A percentile compares a stretch with the other conserved stretches of the same genome.
phyloP scores from a whole-genome alignment of 2,113 vertebrate genomes.

The Passer montanus region DNA sequence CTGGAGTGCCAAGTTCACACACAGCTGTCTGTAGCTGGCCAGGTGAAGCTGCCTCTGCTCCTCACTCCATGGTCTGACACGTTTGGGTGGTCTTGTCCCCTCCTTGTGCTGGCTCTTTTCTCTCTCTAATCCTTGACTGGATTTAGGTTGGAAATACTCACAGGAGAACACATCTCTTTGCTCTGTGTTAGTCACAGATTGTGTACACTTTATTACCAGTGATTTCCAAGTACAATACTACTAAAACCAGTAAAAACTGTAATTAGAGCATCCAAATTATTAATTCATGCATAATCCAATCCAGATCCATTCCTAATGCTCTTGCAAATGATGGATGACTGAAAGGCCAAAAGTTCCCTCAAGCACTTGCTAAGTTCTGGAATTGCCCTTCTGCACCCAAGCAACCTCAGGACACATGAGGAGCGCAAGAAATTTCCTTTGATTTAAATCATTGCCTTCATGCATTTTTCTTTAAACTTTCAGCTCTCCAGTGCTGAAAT shows the following conservation, averaged over 20 bases:
- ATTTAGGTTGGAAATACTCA: neutral
- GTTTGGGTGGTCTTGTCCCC: neutral
- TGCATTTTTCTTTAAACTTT: neutral
- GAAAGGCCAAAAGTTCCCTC: slow-evolving; percentile 6
- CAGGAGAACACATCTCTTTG: rapidly evolving
- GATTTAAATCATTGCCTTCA: neutral
- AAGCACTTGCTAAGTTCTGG: neutral
- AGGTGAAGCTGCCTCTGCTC: neutral
- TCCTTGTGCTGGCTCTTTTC: neutral
- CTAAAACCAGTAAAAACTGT: neutral
- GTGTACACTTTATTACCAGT: neutral
- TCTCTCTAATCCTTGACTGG: neutral
- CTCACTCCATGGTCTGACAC: neutral
- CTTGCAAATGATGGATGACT: neutral
- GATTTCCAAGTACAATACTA: neutral
- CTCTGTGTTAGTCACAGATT: neutral
- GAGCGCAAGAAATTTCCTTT: neutral
- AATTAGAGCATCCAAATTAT: neutral
- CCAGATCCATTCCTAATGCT: neutral
- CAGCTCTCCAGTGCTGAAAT: neutral
- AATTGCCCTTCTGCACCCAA: neutral
- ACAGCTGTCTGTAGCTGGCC: neutral
- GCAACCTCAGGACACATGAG: neutral
- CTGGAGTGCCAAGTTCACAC: neutral
- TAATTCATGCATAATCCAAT: neutral